Base-by-base conservation (phyloP, 92 coral and sea anemone genomes). In the Heliopora coerulea region DNA sequence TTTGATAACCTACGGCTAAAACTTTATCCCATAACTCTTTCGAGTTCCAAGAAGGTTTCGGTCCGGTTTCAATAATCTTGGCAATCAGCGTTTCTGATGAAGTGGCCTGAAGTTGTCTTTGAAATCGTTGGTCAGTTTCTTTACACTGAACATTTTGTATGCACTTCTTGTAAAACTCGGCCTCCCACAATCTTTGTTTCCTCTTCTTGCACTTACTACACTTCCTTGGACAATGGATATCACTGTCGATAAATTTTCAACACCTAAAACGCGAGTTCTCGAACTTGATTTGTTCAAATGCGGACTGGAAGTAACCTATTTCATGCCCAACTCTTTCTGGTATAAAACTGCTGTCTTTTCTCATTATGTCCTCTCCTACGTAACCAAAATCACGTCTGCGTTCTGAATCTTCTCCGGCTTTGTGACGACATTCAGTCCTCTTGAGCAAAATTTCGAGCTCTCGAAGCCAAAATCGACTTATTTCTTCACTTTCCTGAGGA, bases 51-150 rank as follows among this genome's bases (percentile, higher is more conserved):
- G 18, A 18, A 10, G 74, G 74, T 27, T 40, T 35, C 21, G 73
- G 73, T 11, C 73, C 74, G 31, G 42, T 40, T 11, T 41, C 17
- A 26, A 67, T 67, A 49, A 67, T 67, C 9, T 48, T 67, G 7
- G 58, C 74, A 44, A 67, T 67, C 56, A 67, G 20, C 58, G 24
- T n/a, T 12, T 57, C 74, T 32, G 74, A 67, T 3, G 74, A 44
- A 9, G 7, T 25, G 7, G 56, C 46, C 23, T 25, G 37, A 42
- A 49, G 17, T 42, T 44, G 28, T 13, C 46, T 30, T 10, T 49
- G 2, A 0, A 67, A 15, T 24, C 10, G 42, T 46, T 31, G 21
- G 11, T 46, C 74, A 26, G 46, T 21, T 0, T 21, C 32, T 8
- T 44, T 67, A 13, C 31, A 0, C 59, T 20, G 19, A 26, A 67